A percentile compares a stretch with the other conserved stretches of the same genome.
phyloP scores from a whole-genome alignment of 1,140 invertebrate species.

The Apis laboriosa region DNA sequence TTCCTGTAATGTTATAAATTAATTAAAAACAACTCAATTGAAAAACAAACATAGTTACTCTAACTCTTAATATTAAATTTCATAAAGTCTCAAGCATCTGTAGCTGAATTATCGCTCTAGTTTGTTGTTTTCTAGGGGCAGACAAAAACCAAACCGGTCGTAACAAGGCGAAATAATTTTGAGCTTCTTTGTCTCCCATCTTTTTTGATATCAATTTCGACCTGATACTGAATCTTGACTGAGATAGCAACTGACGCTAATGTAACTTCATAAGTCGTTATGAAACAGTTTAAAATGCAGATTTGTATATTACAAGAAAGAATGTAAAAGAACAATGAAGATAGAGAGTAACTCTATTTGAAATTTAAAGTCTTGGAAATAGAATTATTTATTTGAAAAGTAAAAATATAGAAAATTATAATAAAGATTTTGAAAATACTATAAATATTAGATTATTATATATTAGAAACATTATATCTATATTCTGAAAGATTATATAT shows the following conservation, averaged over 20 bases:
- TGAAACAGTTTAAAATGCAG: slow-evolving; percentile 41
- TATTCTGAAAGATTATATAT: too few species aligned
- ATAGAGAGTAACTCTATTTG: background rate
- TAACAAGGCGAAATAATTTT: slow-evolving; percentile 50
- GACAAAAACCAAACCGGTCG: slow-evolving; percentile 59
- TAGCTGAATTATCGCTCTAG: slow-evolving; percentile 75
- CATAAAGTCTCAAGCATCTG: slow-evolving; percentile 73
- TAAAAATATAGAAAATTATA: too few species aligned
- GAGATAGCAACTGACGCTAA: slow-evolving; percentile 44
- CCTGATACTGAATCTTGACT: slow-evolving; percentile 41
- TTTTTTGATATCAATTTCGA: slow-evolving; percentile 34
- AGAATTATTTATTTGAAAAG: background rate
- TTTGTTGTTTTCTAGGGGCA: slow-evolving; percentile 63
- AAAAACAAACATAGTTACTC: too few species aligned
- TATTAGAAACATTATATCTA: too few species aligned
- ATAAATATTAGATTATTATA: too few species aligned
- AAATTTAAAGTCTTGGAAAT: background rate
- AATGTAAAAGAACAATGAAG: background rate
- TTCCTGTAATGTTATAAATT: background rate
- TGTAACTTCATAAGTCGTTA: slow-evolving; percentile 55
- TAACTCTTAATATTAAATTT: slow-evolving; percentile 59
- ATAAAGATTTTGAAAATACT: too few species aligned
- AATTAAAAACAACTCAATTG: background rate
- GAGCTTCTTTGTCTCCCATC: slow-evolving; percentile 12
- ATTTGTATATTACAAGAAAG: slow-evolving; percentile 17